A percentile compares a stretch with the other conserved stretches of the same genome.
phyloP scores from a whole-genome alignment of 1,140 invertebrate genomes.

The Chrysopa pallens region DNA sequence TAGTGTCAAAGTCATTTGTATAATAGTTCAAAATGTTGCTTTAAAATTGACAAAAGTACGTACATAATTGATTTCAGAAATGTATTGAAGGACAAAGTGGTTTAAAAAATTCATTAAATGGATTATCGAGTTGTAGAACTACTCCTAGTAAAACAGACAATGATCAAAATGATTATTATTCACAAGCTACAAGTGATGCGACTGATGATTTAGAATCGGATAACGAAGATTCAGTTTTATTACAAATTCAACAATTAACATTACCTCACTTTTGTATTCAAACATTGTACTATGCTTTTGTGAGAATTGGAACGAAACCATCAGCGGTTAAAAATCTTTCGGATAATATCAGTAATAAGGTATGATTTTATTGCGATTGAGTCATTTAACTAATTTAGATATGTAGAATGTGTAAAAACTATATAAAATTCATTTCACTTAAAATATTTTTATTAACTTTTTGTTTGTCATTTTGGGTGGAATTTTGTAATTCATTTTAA shows the following conservation, averaged over 20 bases:
- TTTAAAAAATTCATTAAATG: not conserved
- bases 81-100: not conserved
- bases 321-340: constrained; percentile 4
- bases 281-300: constrained; percentile 22
- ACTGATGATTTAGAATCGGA: constrained; percentile 13
- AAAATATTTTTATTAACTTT: constrained; percentile 15
- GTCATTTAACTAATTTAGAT: constrained; percentile 3
- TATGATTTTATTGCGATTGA: not conserved
- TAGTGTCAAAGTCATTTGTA: too few species aligned
- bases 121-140: not conserved
- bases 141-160: not conserved
- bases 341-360: constrained; percentile 2
- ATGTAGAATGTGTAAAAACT: constrained; percentile 2
- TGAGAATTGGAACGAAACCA: constrained; percentile 15
- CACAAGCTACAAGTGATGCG: constrained; percentile 13
- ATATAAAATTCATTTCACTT: constrained; percentile 6
- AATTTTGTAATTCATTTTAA: too few species aligned
- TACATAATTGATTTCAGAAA: not conserved
- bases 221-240: constrained; percentile 18
- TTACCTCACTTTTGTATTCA: constrained; percentile 30
- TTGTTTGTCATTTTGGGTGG: too few species aligned
- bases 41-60: not conserved
- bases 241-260: constrained; percentile 27
- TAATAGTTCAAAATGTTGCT: too few species aligned
- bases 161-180: constrained; percentile 3